A percentile compares a stretch with the other conserved stretches of the same genome.
Evolutionary conservation across 2,113 vertebrate genomes (phyloP).

Genomic region (Ctenodactylus gundi): DNA sequence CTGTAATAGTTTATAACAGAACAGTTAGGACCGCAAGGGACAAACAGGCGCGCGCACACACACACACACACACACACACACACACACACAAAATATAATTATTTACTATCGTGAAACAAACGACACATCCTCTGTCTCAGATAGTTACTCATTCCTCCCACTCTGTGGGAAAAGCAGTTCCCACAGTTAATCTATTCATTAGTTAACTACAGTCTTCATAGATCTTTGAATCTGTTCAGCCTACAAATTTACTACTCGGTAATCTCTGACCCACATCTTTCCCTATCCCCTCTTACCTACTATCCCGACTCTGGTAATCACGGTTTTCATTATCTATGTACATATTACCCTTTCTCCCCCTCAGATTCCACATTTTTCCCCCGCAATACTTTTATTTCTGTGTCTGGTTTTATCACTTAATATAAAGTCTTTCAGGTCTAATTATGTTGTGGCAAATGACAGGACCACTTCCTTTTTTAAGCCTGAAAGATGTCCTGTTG

Average conservation of each 20-base stretch:
- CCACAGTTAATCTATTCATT: neutral
- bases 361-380: neutral
- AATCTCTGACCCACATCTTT: neutral
- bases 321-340: neutral
- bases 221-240: neutral
- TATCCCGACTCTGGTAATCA: neutral
- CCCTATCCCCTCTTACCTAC: neutral
- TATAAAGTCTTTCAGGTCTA: neutral
- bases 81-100: too few species aligned
- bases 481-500: neutral
- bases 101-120: neutral
- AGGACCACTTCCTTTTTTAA: neutral
- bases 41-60: neutral
- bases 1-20: neutral
- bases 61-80: neutral
- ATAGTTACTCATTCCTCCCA: neutral
- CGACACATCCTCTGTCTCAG: neutral
- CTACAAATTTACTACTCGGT: neutral
- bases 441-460: neutral
- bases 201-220: neutral
- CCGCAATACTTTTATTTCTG: neutral
- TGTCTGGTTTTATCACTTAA: neutral
- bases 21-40: neutral
- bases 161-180: neutral
- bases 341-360: neutral